Conservation (phyloP, 1,140 invertebrate genomes). For the Drosophila bocqueti region DNA sequence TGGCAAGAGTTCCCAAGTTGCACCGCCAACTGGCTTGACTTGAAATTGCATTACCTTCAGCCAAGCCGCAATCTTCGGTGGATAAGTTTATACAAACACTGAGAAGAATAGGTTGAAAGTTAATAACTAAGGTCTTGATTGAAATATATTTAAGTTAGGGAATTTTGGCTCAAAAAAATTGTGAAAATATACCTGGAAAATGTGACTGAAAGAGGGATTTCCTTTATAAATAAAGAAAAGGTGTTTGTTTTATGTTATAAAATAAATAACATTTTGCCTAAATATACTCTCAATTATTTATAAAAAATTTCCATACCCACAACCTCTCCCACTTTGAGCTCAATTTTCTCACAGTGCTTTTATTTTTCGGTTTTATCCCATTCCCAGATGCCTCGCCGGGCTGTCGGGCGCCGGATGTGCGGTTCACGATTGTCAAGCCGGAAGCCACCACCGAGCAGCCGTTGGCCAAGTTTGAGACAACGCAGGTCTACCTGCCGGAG, state of each 20-base stretch:
- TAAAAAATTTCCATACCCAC: neutral
- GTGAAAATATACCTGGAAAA: too few relatives aligned
- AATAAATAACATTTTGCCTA: neutral
- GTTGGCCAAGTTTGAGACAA: constrained; percentile 84
- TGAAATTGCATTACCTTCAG: constrained; percentile 34
- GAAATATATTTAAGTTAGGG: neutral
- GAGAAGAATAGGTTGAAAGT: neutral
- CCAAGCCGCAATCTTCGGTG: constrained; percentile 22
- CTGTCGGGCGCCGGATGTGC: constrained; percentile 83
- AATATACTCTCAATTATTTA: neutral
- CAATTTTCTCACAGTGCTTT: neutral
- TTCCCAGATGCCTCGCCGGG: constrained; percentile 81
- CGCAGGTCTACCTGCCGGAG: constrained; percentile 80
- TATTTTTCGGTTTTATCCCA: constrained; percentile 15
- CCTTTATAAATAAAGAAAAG: neutral
- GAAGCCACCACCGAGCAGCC: constrained; percentile 82
- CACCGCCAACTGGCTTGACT: constrained; percentile 3
- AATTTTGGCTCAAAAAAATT: too few relatives aligned
- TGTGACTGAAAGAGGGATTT: too few relatives aligned
- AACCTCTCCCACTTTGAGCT: neutral
- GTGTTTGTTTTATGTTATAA: neutral
- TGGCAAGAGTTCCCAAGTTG: constrained; percentile 53
- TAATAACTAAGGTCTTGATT: neutral
- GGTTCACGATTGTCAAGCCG: constrained; percentile 82
- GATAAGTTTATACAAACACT: constrained; percentile 15